phyloP scores from a whole-genome alignment of 1,140 invertebrate genomes.

The Neodiprion lecontei region DNA sequence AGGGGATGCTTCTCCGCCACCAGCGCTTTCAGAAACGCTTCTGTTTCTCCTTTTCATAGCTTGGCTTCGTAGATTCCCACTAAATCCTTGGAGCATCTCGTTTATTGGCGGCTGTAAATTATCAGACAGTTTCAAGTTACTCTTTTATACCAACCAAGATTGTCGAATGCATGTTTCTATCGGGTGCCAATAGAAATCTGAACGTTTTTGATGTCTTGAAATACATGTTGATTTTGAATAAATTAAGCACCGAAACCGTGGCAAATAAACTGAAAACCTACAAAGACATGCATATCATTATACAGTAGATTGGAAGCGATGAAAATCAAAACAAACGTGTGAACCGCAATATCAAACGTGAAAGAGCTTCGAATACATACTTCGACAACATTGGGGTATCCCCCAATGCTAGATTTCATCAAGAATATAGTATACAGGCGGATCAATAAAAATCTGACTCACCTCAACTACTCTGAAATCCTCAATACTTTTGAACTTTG shows the following conservation, averaged over 20 bases:
- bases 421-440: not conserved
- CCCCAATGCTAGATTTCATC: not conserved
- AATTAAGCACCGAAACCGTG: too few species aligned
- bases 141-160: not conserved
- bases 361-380: too few species aligned
- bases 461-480: constrained; percentile 88
- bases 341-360: too few species aligned
- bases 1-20: constrained; percentile 41
- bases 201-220: too few species aligned
- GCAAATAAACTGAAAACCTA: too few species aligned
- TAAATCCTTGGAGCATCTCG: constrained; percentile 62
- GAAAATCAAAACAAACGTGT: too few species aligned
- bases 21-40: constrained; percentile 67
- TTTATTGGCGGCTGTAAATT: constrained; percentile 62
- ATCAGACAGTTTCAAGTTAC: not conserved
- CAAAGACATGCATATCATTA: too few species aligned
- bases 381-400: not conserved
- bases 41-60: constrained; percentile 64
- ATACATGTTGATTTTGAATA: too few species aligned
- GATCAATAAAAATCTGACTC: constrained; percentile 25
- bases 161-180: not conserved
- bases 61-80: constrained; percentile 51
- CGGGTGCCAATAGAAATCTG: too few species aligned
- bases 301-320: too few species aligned
- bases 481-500: constrained; percentile 92